These are phyloP conservation scores for Leptobrachium ailaonicum DNA, from an alignment of 2,113 vertebrate genomes.

Conservation along the genomic window DNA sequence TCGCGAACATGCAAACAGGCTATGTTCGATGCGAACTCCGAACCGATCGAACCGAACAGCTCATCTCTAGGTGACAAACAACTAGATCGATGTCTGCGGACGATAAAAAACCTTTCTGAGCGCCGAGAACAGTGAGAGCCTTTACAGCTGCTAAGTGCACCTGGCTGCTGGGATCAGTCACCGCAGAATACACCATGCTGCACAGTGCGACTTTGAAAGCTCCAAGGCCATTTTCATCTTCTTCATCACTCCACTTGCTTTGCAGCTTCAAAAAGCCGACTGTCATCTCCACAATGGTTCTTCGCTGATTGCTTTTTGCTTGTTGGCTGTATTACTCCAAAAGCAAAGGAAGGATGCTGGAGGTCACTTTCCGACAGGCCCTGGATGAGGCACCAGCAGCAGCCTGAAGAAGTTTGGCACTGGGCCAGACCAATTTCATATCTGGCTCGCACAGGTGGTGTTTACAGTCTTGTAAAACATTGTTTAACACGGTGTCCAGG, in stretches of 20 bases:
- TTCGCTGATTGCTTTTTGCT: constrained; percentile 85
- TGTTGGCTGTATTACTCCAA: constrained; percentile 87
- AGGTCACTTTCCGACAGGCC: constrained; percentile 70
- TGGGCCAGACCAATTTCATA: constrained; percentile 96
- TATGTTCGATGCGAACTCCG: too few species aligned
- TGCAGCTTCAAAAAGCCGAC: constrained; percentile 83
- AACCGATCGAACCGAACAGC: too few species aligned
- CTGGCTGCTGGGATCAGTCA: constrained; percentile 75
- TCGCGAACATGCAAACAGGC: too few species aligned
- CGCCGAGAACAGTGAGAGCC: constrained; percentile 75
- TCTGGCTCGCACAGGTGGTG: constrained; percentile 91
- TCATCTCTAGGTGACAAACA: constrained; percentile 83
- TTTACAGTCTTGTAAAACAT: constrained; percentile 87
- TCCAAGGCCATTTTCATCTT: constrained; percentile 77
- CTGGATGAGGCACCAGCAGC: constrained; percentile 82
- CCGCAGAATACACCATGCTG: constrained; percentile 77
- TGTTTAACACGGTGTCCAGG: constrained; percentile 80
- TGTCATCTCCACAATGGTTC: constrained; percentile 90
- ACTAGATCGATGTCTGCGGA: constrained; percentile 75
- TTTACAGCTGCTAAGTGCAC: constrained; percentile 82
- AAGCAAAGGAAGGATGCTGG: constrained; percentile 76
- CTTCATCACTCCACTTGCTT: constrained; percentile 66
- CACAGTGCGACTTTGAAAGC: constrained; percentile 72
- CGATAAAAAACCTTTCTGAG: constrained; percentile 79
- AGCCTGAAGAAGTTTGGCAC: constrained; percentile 93